phyloP scores from a whole-genome alignment of 1,140 invertebrate species.

The Adelges cooleyi region DNA sequence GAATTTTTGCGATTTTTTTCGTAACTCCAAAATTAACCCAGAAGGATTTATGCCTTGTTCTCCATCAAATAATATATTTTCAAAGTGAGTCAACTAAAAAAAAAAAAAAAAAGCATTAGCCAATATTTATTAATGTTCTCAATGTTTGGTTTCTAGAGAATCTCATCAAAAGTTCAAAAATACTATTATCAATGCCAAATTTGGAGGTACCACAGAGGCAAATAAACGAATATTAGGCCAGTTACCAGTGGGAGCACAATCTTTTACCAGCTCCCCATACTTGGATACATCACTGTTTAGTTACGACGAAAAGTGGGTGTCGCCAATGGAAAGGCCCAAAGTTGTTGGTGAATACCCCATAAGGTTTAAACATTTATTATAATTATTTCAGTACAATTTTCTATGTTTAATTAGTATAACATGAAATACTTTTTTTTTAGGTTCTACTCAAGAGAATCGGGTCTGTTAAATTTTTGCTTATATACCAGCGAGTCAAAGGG shows the following conservation, averaged over 20 bases:
- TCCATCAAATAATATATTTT: constrained; percentile 81
- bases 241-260: constrained; percentile 89
- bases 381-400: not conserved
- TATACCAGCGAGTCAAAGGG: constrained; percentile 61
- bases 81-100: constrained; percentile 54
- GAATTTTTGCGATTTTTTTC: constrained; percentile 85
- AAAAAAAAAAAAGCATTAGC: no score
- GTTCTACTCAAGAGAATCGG: constrained; percentile 82
- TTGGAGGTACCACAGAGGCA: constrained; percentile 73
- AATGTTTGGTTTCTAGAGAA: constrained; percentile 19
- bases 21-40: constrained; percentile 70
- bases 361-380: constrained; percentile 45
- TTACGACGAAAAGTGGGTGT: constrained; percentile 94
- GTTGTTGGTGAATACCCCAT: constrained; percentile 88
- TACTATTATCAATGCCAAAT: constrained; percentile 75
- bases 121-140: no score
- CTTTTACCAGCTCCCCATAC: constrained; percentile 85
- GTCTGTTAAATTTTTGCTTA: constrained; percentile 77
- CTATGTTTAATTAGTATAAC: not conserved
- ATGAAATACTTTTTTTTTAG: constrained; percentile 39
- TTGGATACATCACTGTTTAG: constrained; percentile 84
- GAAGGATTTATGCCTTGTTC: constrained; percentile 81
- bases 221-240: constrained; percentile 81
- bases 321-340: constrained; percentile 88
- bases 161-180: constrained; percentile 59